A percentile compares a stretch with the other conserved stretches of the same genome.
These are phyloP conservation scores for Stenodema calcarata DNA, from an alignment of 2,888 invertebrate genomes.

Conservation along the genomic window DNA sequence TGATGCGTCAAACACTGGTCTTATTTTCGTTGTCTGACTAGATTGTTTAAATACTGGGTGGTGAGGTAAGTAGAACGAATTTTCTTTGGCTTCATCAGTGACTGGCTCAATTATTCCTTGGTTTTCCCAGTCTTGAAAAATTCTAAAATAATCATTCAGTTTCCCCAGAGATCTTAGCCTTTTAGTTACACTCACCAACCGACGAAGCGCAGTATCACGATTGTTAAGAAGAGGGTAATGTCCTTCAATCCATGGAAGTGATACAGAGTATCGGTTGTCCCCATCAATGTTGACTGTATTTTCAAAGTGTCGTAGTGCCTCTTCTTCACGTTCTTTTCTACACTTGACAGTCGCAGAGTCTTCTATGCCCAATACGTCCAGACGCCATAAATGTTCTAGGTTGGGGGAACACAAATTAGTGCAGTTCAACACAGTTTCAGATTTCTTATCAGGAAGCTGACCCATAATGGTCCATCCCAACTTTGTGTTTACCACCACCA, in stretches of 20 bases:
- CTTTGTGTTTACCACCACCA: neutral
- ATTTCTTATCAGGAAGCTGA: neutral
- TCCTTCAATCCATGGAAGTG: slow-evolving; percentile 59
- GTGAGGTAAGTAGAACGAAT: slow-evolving; percentile 50
- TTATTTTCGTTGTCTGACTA: slow-evolving; percentile 48
- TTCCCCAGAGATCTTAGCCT: slow-evolving; percentile 21
- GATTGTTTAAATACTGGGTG: slow-evolving; percentile 50
- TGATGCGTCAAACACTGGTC: slow-evolving; percentile 56
- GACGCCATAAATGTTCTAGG: slow-evolving; percentile 39
- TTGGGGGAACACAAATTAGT: neutral
- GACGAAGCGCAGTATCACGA: slow-evolving; percentile 55
- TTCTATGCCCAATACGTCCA: slow-evolving; percentile 50
- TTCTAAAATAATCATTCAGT: slow-evolving; percentile 56
- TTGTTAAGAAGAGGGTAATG: slow-evolving; percentile 58
- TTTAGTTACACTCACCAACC: slow-evolving; percentile 54
- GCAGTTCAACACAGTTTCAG: neutral
- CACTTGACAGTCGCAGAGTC: slow-evolving; percentile 28
- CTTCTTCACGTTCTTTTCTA: slow-evolving; percentile 4
- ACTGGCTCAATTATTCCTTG: slow-evolving; percentile 57
- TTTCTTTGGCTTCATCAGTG: slow-evolving; percentile 52
- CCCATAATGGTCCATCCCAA: slow-evolving; percentile 40
- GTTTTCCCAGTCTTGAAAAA: slow-evolving; percentile 58
- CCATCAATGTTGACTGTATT: slow-evolving; percentile 56
- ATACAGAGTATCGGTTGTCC: slow-evolving; percentile 59
- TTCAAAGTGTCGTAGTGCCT: slow-evolving; percentile 36